Conservation (phyloP, 2,888 invertebrate species). For the Himalopsyche japonica region DNA sequence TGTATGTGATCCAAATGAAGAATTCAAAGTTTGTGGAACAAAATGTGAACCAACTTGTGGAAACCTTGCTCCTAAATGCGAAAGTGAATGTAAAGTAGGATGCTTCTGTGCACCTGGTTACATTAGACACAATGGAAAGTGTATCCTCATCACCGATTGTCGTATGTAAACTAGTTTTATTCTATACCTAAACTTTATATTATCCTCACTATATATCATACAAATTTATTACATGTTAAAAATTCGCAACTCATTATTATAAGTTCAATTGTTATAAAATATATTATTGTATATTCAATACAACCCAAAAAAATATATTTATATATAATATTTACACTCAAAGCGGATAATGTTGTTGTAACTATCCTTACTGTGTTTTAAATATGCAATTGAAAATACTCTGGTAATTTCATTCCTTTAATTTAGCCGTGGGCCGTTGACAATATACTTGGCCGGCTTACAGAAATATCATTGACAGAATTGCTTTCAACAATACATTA, state of each 20-base stretch:
- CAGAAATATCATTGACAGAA: too few relatives aligned
- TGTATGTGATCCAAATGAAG: constrained; percentile 3
- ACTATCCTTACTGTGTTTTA: too few relatives aligned
- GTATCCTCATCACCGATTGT: constrained; percentile 15
- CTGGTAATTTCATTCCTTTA: too few relatives aligned
- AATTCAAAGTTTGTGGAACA: constrained; percentile 1
- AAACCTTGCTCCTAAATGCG: background rate
- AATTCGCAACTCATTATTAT: background rate
- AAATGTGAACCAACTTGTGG: constrained; percentile 3
- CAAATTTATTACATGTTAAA: background rate
- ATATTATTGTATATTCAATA: too few relatives aligned
- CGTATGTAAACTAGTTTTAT: constrained; percentile 10
- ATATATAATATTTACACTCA: too few relatives aligned
- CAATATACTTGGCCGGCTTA: too few relatives aligned
- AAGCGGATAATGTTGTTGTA: too few relatives aligned
- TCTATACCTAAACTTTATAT: background rate
- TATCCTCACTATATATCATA: background rate
- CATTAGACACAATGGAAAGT: constrained; percentile 11
- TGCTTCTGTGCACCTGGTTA: constrained; percentile 17
- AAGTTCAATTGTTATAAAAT: background rate
- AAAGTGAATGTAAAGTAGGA: constrained; percentile 5
- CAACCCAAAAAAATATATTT: too few relatives aligned
- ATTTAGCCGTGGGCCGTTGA: too few relatives aligned
- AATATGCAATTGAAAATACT: too few relatives aligned
- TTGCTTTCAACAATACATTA: background rate